These are phyloP conservation scores for Nomada goodeniana DNA, from an alignment of 2,888 invertebrate species.

Conservation along the genomic window DNA sequence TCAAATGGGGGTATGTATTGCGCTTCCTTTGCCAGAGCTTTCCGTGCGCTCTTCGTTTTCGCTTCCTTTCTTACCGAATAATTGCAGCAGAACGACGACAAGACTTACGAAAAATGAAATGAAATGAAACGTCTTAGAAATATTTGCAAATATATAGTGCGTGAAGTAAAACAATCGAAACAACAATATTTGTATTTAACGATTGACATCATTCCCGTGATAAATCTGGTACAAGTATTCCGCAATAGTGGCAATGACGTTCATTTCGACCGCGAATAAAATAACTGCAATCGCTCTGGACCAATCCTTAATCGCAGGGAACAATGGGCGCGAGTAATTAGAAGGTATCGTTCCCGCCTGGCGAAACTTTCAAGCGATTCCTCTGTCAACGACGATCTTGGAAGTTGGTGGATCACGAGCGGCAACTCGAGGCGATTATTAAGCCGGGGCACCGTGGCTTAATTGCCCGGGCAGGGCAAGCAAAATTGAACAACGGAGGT, in stretches of 20 bases:
- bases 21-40: constrained; percentile 27
- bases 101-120: too few species aligned
- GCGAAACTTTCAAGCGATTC: constrained; percentile 12
- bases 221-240: too few species aligned
- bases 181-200: too few species aligned
- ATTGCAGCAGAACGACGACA: too few species aligned
- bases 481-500: background rate
- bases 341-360: background rate
- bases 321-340: background rate
- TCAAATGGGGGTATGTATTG: background rate
- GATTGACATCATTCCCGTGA: too few species aligned
- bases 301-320: background rate
- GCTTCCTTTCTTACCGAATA: too few species aligned
- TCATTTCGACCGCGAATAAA: too few species aligned
- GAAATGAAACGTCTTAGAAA: too few species aligned
- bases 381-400: background rate
- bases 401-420: constrained; percentile 23
- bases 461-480: constrained; percentile 29
- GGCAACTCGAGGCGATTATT: constrained; percentile 1
- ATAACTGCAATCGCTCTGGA: background rate
- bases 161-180: too few species aligned
- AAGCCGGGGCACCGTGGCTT: constrained; percentile 10
- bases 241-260: too few species aligned
- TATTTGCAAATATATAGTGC: too few species aligned
- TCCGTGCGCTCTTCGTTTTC: background rate